Conservation (phyloP, 1,140 invertebrate species). For the Sarcophaga bullata region DNA sequence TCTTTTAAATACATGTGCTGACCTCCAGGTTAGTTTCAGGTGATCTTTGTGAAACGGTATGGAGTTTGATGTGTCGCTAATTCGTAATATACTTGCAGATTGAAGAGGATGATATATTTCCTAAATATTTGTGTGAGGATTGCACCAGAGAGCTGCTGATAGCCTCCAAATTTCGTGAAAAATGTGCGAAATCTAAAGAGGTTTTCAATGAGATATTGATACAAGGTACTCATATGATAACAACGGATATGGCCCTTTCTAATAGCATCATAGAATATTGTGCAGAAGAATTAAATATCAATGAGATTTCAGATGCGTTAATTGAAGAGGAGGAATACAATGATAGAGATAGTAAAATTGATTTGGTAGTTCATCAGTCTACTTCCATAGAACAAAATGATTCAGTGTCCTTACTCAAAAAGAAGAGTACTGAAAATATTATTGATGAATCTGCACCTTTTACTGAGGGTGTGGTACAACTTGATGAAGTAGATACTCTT, state of each 20-base stretch:
- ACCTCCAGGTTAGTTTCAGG: slow-evolving; percentile 47
- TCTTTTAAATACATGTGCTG: slow-evolving; percentile 47
- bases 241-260: background rate
- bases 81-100: slow-evolving; percentile 44
- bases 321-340: background rate
- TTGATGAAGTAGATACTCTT: no score
- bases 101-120: slow-evolving; percentile 42
- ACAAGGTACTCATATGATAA: background rate
- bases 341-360: background rate
- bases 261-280: background rate
- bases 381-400: no score
- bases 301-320: background rate
- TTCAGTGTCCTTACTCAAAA: no score
- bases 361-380: no score
- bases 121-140: slow-evolving; percentile 52
- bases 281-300: background rate
- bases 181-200: slow-evolving; percentile 47
- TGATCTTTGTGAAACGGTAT: background rate
- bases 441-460: no score
- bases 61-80: background rate
- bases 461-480: no score
- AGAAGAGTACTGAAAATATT: no score
- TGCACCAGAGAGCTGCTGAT: slow-evolving; percentile 53
- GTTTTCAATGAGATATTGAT: background rate
- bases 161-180: slow-evolving; percentile 52